These are phyloP conservation scores for Troides oblongomaculatus DNA, from an alignment of 2,888 invertebrate species.

Conservation along the genomic window DNA sequence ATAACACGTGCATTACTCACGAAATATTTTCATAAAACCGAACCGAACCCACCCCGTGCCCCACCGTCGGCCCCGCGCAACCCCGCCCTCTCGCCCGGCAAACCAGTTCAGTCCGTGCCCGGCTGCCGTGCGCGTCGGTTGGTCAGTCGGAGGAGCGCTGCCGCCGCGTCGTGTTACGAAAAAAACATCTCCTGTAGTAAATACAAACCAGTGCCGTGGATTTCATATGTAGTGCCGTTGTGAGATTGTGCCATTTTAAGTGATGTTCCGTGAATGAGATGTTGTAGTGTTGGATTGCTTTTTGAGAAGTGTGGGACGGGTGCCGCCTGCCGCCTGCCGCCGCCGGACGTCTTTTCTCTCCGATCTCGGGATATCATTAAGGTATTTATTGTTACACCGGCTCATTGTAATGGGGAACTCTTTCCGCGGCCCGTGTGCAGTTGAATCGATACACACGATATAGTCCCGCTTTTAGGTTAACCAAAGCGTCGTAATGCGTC, in stretches of 20 bases:
- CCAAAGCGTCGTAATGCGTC: slow-evolving; percentile 53
- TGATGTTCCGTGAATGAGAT: slow-evolving; percentile 69
- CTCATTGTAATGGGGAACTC: slow-evolving; percentile 78
- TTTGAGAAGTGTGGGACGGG: slow-evolving; percentile 71
- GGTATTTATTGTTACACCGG: slow-evolving; percentile 80
- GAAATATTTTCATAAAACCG: slow-evolving; percentile 80
- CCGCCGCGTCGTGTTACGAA: slow-evolving; percentile 69
- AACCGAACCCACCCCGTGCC: slow-evolving; percentile 70
- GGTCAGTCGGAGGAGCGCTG: slow-evolving; percentile 43
- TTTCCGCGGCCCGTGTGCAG: slow-evolving; percentile 69
- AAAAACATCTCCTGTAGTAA: slow-evolving; percentile 66
- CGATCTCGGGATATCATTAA: slow-evolving; percentile 79
- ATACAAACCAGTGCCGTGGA: slow-evolving; percentile 75
- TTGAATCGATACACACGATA: slow-evolving; percentile 73
- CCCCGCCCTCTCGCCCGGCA: slow-evolving; percentile 47
- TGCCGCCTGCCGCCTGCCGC: slow-evolving; percentile 65
- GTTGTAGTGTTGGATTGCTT: slow-evolving; percentile 71
- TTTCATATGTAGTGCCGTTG: slow-evolving; percentile 65
- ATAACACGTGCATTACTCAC: slow-evolving; percentile 81
- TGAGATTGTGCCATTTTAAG: slow-evolving; percentile 73
- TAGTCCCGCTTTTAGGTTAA: slow-evolving; percentile 51
- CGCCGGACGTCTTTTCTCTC: slow-evolving; percentile 74
- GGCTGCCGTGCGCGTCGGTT: slow-evolving; percentile 74
- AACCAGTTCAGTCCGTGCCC: slow-evolving; percentile 79
- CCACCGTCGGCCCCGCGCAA: slow-evolving; percentile 64